Conservation (phyloP, 2,113 vertebrate genomes). For the Eidolon helvum region DNA sequence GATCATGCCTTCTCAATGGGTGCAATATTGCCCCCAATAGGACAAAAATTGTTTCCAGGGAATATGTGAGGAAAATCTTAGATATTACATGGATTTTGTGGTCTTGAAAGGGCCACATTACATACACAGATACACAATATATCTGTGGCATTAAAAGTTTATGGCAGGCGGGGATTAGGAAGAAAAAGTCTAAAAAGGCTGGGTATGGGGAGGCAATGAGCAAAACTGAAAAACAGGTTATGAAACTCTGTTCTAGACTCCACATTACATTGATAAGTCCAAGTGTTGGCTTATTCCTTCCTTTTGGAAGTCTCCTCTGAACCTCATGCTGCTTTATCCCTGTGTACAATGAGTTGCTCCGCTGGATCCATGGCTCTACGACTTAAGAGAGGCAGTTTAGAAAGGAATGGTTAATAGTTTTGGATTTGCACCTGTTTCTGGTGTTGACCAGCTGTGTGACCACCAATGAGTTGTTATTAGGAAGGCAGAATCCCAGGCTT, state of each 20-base stretch:
- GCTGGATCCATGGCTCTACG: background rate
- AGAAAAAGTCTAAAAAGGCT: background rate
- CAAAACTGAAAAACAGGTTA: background rate
- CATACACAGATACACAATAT: background rate
- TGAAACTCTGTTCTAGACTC: background rate
- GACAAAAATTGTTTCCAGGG: background rate
- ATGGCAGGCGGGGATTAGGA: background rate
- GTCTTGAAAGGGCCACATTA: background rate
- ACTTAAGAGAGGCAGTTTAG: background rate
- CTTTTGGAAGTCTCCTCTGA: background rate
- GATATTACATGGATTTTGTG: background rate
- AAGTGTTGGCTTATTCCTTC: background rate
- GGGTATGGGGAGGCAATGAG: background rate
- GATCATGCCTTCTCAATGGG: background rate
- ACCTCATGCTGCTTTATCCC: background rate
- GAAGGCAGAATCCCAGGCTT: background rate
- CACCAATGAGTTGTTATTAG: background rate
- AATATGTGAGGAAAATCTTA: background rate
- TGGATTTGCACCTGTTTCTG: background rate
- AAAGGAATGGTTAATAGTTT: background rate
- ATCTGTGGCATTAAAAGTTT: background rate
- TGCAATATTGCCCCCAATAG: background rate
- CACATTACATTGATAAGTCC: background rate
- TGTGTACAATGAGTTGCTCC: background rate
- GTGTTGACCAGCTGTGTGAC: background rate